A percentile compares a stretch with the other conserved stretches of the same genome.
phyloP scores from a whole-genome alignment of 2,113 vertebrate genomes.

The Chionis minor region DNA sequence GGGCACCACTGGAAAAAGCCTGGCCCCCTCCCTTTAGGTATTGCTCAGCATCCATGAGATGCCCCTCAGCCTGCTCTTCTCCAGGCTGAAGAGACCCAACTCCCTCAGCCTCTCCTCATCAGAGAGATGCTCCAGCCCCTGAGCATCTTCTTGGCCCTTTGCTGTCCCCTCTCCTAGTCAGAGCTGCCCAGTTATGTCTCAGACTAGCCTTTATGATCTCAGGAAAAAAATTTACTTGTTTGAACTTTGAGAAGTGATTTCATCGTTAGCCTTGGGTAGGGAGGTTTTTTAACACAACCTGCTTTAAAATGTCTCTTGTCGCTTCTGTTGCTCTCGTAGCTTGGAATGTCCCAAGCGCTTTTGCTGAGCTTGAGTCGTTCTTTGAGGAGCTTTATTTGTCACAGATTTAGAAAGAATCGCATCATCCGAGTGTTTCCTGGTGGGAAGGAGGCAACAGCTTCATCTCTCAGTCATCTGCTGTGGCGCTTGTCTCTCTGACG shows the following conservation, averaged over 20 bases:
- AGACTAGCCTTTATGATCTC: background rate
- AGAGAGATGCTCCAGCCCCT: no score
- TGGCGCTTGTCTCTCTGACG: background rate
- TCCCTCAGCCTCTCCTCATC: no score
- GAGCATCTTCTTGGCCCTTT: no score
- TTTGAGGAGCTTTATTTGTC: background rate
- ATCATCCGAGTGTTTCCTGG: background rate
- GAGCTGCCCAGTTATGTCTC: background rate
- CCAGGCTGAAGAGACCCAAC: no score
- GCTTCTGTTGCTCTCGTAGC: background rate
- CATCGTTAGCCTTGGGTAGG: background rate
- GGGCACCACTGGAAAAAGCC: no score
- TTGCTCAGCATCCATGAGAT: no score
- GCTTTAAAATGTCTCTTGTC: background rate
- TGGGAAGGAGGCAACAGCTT: background rate
- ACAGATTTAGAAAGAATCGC: background rate
- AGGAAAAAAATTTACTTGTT: background rate
- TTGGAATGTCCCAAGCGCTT: background rate
- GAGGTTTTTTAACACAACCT: background rate
- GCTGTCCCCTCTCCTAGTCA: background rate
- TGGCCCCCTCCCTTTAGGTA: no score
- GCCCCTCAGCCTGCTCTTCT: no score
- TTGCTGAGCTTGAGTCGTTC: background rate
- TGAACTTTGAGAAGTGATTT: background rate
- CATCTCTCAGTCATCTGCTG: background rate